These are phyloP conservation scores for Pimephales promelas DNA, from an alignment of 2,113 vertebrate genomes.

Conservation along the genomic window DNA sequence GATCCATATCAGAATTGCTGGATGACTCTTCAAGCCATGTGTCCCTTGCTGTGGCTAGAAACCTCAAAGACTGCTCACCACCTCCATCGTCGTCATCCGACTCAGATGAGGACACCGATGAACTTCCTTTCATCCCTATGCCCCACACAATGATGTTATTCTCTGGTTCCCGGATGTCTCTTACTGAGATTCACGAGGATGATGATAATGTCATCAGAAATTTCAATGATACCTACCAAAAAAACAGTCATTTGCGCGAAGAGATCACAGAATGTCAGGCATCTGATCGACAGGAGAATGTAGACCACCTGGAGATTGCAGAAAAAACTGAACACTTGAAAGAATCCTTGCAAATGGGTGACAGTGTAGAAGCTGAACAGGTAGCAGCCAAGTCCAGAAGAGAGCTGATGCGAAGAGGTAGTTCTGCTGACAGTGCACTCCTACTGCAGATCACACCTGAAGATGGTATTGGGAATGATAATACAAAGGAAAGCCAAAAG, in stretches of 20 bases:
- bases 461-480: conserved; percentile 53
- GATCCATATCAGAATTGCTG: conserved; percentile 90
- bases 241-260: not conserved
- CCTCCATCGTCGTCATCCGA: conserved; percentile 89
- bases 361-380: conserved; percentile 74
- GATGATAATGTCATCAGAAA: conserved; percentile 73
- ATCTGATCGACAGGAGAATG: conserved; percentile 38
- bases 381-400: conserved; percentile 66
- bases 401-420: conserved; percentile 85
- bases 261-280: conserved; percentile 66
- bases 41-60: conserved; percentile 86
- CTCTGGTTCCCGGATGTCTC: conserved; percentile 87
- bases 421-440: conserved; percentile 89
- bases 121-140: conserved; percentile 91
- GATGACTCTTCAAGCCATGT: conserved; percentile 85
- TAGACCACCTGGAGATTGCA: conserved; percentile 44
- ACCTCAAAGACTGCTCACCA: conserved; percentile 82
- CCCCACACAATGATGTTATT: conserved; percentile 90
- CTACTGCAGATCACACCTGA: conserved; percentile 74
- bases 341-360: conserved; percentile 72
- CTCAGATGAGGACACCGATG: conserved; percentile 91
- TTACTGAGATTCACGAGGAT: conserved; percentile 89
- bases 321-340: conserved; percentile 53
- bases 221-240: conserved; percentile 52
- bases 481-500: conserved; percentile 58